A percentile compares a stretch with the other conserved stretches of the same genome.
Evolutionary conservation across 2,113 vertebrate species (phyloP).

Genomic region (Scomber colias): DNA sequence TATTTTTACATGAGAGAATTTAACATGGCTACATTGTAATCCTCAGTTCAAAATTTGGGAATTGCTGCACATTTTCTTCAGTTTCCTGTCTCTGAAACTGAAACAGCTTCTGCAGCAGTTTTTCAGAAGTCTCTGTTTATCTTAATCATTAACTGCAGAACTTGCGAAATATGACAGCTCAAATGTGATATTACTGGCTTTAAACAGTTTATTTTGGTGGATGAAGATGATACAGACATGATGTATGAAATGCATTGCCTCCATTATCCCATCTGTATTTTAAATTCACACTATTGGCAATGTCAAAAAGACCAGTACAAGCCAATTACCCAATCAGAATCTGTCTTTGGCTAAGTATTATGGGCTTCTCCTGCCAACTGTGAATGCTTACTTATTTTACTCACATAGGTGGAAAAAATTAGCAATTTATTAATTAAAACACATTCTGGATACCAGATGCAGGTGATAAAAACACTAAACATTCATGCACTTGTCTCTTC

Average conservation of each 20-base stretch:
- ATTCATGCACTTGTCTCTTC: background rate
- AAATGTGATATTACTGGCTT: constrained; percentile 2
- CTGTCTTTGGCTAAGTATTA: background rate
- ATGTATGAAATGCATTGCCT: constrained; percentile 1
- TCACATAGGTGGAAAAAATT: background rate
- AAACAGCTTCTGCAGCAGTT: background rate
- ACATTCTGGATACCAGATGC: background rate
- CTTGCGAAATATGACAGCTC: background rate
- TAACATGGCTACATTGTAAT: too few species aligned
- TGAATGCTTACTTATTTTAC: background rate
- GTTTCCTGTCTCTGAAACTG: too few species aligned
- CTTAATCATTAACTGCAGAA: background rate
- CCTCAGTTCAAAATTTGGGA: too few species aligned
- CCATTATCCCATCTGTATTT: constrained; percentile 12
- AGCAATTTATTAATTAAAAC: background rate
- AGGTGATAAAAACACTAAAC: background rate
- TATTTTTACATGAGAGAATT: too few species aligned
- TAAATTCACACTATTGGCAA: constrained; percentile 12
- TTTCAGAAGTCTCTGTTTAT: background rate
- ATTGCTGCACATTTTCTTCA: too few species aligned
- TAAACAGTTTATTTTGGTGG: constrained; percentile 1
- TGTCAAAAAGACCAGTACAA: constrained; percentile 5
- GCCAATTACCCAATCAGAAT: constrained; percentile 31
- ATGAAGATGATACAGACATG: constrained; percentile 11
- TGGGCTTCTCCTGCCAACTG: constrained; percentile 5